Base-by-base conservation (phyloP, 2,797 vertebrate species). In the Gadopsis marmoratus region DNA sequence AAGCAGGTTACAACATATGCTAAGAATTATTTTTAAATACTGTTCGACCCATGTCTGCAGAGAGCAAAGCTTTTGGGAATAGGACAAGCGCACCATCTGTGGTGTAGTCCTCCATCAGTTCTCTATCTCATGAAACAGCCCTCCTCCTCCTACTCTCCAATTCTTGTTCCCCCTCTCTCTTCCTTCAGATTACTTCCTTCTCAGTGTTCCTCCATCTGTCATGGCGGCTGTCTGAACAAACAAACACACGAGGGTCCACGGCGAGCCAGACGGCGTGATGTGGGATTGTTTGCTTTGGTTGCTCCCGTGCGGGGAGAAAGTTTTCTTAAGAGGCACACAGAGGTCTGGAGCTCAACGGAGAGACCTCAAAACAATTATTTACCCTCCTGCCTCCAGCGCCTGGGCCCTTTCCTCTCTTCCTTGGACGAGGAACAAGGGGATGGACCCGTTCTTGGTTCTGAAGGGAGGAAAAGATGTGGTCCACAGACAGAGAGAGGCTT, bases 301-400 rank as follows among this genome's bases (percentile, higher is more conserved):
- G 90, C 90, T 93, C 93, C 89, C 79, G 86, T 88, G 93, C 78
- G 85, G 81, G 81, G 85, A 85, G 86, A 93, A 93, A 93, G 90
- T 93, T 95, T 94, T 94, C 90, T 93, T 94, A 92, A 91, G 91
- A 90, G 92, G 86, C 87, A 75, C 87, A 87, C 88, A 88, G 89
- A 93, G 92, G 92, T 90, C 90, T 74, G 77, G 83, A 90, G 91
- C 89, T 90, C 86, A 84, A 88, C 85, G 14, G 83, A 88, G 91
- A 89, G 91, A 85, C 89, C 89, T 72, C 88, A 90, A 90, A 92
- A 92, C 90, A 92, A 94, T 94, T 95, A 95, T 94, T 94, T 93
- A 92, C 89, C 79, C 88, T 82, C 58, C 85, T 72, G 74, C 86
- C 88, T 85, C 75, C 87, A 83, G 85, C 19, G 74, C 83, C 78